Conservation (phyloP, 2,797 vertebrate genomes). For the Smutsia temminckii region DNA sequence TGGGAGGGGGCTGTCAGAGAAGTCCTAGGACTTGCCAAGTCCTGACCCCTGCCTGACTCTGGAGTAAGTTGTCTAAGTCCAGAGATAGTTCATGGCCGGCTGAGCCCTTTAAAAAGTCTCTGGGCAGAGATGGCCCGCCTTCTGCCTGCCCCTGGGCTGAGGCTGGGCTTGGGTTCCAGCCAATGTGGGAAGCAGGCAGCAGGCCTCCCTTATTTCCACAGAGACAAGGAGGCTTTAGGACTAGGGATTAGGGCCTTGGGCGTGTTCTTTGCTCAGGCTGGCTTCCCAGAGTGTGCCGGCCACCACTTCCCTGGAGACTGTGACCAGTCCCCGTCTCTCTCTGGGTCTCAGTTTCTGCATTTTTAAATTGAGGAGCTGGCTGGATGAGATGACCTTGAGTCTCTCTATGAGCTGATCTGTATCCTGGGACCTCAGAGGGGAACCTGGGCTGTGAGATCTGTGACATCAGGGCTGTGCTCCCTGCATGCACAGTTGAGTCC, state of each 20-base stretch:
- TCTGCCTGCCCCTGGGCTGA: not conserved
- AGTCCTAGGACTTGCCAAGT: not conserved
- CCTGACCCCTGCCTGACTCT: slow-evolving; percentile 3
- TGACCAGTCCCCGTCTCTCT: not conserved
- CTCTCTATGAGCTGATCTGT: not conserved
- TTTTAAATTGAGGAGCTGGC: not conserved
- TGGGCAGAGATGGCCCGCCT: not conserved
- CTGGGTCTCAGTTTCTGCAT: not conserved
- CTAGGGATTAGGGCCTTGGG: not conserved
- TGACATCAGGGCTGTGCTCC: not conserved
- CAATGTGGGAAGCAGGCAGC: not conserved
- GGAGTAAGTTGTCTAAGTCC: not conserved
- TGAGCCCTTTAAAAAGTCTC: slow-evolving; percentile 62
- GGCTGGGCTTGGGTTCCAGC: not conserved
- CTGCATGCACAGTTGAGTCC: too few relatives aligned
- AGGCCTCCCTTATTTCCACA: not conserved
- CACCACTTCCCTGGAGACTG: not conserved
- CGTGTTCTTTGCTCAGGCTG: not conserved
- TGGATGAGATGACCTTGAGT: not conserved
- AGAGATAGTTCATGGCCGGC: not conserved
- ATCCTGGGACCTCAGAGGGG: not conserved
- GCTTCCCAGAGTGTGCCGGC: not conserved
- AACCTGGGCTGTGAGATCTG: not conserved
- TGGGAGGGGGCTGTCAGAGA: not conserved
- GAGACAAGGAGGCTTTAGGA: not conserved